Evolutionary conservation across 2,113 vertebrate genomes (phyloP), one percentile per base, ranked within the genome.

Genomic region (Scartelaos histophorus): DNA sequence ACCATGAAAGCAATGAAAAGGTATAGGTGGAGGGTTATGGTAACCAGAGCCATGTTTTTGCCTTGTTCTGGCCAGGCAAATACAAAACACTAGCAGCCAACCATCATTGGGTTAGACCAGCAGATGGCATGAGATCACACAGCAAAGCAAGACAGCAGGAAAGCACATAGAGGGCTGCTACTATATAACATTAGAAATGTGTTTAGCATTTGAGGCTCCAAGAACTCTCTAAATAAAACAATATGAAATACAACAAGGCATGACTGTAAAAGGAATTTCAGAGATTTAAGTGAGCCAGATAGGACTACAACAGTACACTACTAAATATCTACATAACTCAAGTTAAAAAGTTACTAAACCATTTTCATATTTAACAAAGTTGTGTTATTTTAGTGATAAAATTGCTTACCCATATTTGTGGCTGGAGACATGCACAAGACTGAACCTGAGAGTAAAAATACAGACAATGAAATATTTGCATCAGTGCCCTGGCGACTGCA

Each of bases 91-190:
- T 85, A 96, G 96, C 95, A 86, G 96, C 94, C 95, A 95, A 95
- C 95, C 96, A 96, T 97, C 95, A 95, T 95, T 85, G 94, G 95
- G 97, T 97, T 97, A 96, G 95, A 96, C 95, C 96, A 94, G 96
- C 96, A 96, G 96, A 96, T 97, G 96, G 95, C 96, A 95, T 95
- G 95, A 95, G 95, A 96, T 96, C 95, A 95, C 95, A 95, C 85
- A 78, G 97, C 96, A 96, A 97, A 99, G 97, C 96, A 90, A 96
- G 95, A 95, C 95, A 97, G 95, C 95, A 92, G 95, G 96, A 95
- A 94, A 95, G 93, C 92, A 93, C 95, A 95, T 94, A 96, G 96
- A 93, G 93, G 94, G 93, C 95, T 95, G 94, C 95, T 95, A 95
- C 95, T 91, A 96, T 94, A 94, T 92, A 94, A 65, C 76, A 89